phyloP scores from a whole-genome alignment of 2,888 invertebrate species.

The Embidobia sp. region DNA sequence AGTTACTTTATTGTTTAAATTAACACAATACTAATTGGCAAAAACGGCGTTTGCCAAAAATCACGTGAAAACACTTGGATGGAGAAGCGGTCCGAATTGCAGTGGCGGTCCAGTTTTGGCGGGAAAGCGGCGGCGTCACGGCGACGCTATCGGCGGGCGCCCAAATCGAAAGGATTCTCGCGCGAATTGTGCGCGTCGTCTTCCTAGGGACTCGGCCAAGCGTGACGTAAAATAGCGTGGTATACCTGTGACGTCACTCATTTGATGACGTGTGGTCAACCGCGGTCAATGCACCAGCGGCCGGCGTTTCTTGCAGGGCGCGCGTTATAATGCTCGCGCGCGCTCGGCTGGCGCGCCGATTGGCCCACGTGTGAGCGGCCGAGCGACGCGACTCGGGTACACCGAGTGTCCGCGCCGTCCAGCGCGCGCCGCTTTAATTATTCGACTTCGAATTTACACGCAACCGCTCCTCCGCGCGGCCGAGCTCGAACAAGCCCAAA shows the following conservation, averaged over 20 bases:
- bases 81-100: too few species aligned
- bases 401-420: constrained; percentile 68
- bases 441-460: constrained; percentile 56
- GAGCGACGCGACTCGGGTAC: constrained; percentile 52
- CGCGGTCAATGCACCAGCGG: constrained; percentile 81
- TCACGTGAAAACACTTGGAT: too few species aligned
- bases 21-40: too few species aligned
- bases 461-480: constrained; percentile 20
- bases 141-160: constrained; percentile 8
- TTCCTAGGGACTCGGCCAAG: constrained; percentile 66
- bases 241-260: constrained; percentile 78
- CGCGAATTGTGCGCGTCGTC: constrained; percentile 52
- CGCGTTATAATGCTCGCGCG: constrained; percentile 72
- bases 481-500: constrained; percentile 15
- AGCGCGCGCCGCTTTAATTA: constrained; percentile 63
- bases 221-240: constrained; percentile 69
- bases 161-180: constrained; percentile 56
- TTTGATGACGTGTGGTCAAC: constrained; percentile 82
- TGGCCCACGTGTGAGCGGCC: constrained; percentile 63
- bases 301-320: constrained; percentile 76
- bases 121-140: too few species aligned
- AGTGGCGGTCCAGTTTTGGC: too few species aligned
- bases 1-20: too few species aligned
- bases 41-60: too few species aligned
- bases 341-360: constrained; percentile 63